phyloP scores from a whole-genome alignment of 64 coral and sea anemone species.

The Montipora cactus region DNA sequence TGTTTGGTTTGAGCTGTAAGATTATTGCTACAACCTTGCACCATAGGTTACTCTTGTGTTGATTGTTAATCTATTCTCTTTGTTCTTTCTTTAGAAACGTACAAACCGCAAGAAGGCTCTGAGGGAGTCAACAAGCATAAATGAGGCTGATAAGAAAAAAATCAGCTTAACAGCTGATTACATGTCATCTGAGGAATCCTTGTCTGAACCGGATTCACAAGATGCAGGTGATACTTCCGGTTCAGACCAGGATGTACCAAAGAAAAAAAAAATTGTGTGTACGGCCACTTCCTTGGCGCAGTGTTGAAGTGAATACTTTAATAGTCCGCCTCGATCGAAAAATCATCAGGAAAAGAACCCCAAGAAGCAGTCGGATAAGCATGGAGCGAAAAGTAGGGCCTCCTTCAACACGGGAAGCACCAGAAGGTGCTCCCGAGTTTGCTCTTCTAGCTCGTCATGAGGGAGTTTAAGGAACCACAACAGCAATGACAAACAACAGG shows the following conservation, averaged over 20 bases:
- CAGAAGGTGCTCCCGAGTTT: neutral
- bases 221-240: neutral
- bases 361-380: neutral
- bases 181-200: conserved; percentile 60
- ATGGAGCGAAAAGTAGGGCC: neutral
- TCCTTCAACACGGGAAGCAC: neutral
- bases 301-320: neutral
- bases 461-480: neutral
- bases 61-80: neutral
- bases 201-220: conserved; percentile 27
- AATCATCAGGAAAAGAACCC: neutral
- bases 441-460: neutral
- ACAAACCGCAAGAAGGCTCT: conserved; percentile 20
- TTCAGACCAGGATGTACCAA: neutral
- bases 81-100: neutral
- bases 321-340: neutral
- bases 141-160: conserved; percentile 28
- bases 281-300: neutral
- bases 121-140: conserved; percentile 26
- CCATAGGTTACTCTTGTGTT: neutral
- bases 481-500: neutral
- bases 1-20: neutral
- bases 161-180: conserved; percentile 14
- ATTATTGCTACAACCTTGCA: neutral
- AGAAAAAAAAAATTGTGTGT: neutral